A percentile compares a stretch with the other conserved stretches of the same genome.
phyloP scores from a whole-genome alignment of 2,797 vertebrate species.

The Poecile montanus region DNA sequence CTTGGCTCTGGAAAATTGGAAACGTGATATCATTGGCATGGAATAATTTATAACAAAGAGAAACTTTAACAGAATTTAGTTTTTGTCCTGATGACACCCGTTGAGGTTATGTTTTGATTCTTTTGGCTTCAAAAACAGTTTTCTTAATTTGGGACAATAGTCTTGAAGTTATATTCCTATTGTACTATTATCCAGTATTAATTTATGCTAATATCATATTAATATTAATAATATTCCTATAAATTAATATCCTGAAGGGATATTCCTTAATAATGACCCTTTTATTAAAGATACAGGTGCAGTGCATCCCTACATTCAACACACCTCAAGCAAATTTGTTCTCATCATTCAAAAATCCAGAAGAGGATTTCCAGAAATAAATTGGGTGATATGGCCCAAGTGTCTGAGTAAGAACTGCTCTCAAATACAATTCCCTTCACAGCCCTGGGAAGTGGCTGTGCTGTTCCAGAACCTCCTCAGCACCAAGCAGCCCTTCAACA shows the following conservation, averaged over 20 bases:
- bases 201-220: no score
- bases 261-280: not conserved
- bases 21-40: rapidly evolving
- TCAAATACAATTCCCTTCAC: not conserved
- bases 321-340: not conserved
- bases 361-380: rapidly evolving
- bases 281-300: not conserved
- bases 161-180: not conserved
- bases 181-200: not conserved
- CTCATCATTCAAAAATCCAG: not conserved
- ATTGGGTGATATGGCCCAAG: rapidly evolving
- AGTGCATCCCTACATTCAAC: not conserved
- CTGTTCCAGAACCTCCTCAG: not conserved
- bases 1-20: not conserved
- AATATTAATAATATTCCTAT: not conserved
- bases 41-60: not conserved
- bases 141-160: not conserved
- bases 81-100: not conserved
- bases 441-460: not conserved
- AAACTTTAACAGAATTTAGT: rapidly evolving
- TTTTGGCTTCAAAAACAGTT: not conserved
- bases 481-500: not conserved
- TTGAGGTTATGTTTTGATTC: not conserved
- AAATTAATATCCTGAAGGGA: not conserved
- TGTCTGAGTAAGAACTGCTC: not conserved